phyloP scores from a whole-genome alignment of 2,888 invertebrate genomes.

The Acanthopleura granulata region DNA sequence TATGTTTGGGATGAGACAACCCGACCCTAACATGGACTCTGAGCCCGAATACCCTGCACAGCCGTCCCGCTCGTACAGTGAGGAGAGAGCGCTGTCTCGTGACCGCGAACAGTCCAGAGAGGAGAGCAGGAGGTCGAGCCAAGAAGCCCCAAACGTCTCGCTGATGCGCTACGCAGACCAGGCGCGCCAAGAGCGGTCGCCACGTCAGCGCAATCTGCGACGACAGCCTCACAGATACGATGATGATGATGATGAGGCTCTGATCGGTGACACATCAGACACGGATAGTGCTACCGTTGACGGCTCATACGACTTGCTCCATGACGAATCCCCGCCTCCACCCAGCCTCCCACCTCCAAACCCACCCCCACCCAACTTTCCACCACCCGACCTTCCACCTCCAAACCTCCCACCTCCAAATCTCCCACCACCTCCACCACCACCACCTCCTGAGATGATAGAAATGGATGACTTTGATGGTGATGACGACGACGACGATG shows the following conservation, averaged over 20 bases:
- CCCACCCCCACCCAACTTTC: neutral
- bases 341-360: constrained; percentile 1
- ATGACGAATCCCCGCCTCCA: constrained; percentile 21
- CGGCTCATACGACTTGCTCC: constrained; percentile 45
- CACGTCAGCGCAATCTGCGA: neutral
- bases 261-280: constrained; percentile 33
- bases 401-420: neutral
- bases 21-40: constrained; percentile 44
- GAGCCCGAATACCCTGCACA: constrained; percentile 30
- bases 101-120: constrained; percentile 23
- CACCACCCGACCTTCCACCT: constrained; percentile 11
- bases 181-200: neutral
- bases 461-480: constrained; percentile 7
- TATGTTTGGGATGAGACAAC: constrained; percentile 49
- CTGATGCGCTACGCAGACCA: neutral
- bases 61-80: constrained; percentile 29
- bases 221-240: constrained; percentile 12
- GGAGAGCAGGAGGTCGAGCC: neutral
- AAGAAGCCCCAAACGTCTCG: constrained; percentile 7
- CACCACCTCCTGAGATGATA: constrained; percentile 14
- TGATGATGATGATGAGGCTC: constrained; percentile 30
- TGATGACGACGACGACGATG: constrained; percentile 18
- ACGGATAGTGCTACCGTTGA: constrained; percentile 40
- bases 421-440: constrained; percentile 18
- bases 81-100: constrained; percentile 26